Evolutionary conservation across 2,888 invertebrate genomes (phyloP).

Genomic region (Toxonevra muliebris): DNA sequence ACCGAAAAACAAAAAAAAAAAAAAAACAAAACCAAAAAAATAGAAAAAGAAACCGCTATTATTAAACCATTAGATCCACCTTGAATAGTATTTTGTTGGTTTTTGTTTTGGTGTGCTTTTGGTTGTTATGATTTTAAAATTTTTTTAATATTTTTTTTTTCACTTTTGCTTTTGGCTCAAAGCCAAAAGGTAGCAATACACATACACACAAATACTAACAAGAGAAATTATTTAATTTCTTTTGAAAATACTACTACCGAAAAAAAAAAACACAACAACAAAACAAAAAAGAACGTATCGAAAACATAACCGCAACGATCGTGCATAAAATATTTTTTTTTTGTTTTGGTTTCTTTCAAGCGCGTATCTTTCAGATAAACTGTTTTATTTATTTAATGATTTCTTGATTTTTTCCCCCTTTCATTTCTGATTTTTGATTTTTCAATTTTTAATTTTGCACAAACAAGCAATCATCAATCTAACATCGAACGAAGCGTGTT

Average conservation of each 20-base stretch:
- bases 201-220: slow-evolving; percentile 3
- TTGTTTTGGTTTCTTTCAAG: background rate
- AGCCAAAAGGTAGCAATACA: slow-evolving; percentile 12
- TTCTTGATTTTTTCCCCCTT: background rate
- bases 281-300: background rate
- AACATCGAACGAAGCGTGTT: background rate
- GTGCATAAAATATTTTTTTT: background rate
- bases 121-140: background rate
- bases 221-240: background rate
- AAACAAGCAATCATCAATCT: slow-evolving; percentile 8
- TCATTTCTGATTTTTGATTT: background rate
- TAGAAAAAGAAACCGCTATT: slow-evolving; percentile 20
- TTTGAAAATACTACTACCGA: too few relatives aligned
- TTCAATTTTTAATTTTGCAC: slow-evolving; percentile 7
- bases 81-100: slow-evolving; percentile 17
- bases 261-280: too few relatives aligned
- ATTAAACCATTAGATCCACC: slow-evolving; percentile 10
- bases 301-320: background rate
- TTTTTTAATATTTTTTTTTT: background rate
- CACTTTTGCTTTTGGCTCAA: background rate
- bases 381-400: slow-evolving; percentile 1
- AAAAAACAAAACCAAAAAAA: slow-evolving; percentile 19
- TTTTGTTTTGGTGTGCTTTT: background rate
- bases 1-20: background rate
- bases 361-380: background rate